Percentiles rank a stretch among this genome's conserved stretches.
These are phyloP conservation scores for Agrenia bidenticulata DNA, from an alignment of 2,888 invertebrate species.

Conservation along the genomic window DNA sequence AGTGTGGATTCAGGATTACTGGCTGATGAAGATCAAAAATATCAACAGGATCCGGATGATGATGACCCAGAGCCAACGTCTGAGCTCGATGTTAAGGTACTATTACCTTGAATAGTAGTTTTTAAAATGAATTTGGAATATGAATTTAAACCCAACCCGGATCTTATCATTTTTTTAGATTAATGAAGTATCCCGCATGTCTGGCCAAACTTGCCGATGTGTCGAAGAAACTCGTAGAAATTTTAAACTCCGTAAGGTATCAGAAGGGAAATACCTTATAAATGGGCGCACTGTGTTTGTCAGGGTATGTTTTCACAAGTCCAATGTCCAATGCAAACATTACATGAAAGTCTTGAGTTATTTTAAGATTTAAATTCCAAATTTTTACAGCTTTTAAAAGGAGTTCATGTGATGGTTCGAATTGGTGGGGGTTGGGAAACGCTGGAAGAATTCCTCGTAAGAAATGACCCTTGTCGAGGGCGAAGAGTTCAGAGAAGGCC, in stretches of 20 bases:
- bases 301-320: slow-evolving; percentile 64
- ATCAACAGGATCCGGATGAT: not conserved
- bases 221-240: slow-evolving; percentile 68
- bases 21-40: slow-evolving; percentile 42
- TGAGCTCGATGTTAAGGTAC: slow-evolving; percentile 68
- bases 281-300: slow-evolving; percentile 85
- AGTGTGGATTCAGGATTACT: slow-evolving; percentile 58
- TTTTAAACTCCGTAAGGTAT: slow-evolving; percentile 74
- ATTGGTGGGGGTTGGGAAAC: slow-evolving; percentile 95
- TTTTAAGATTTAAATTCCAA: not conserved
- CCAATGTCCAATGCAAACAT: too few species aligned
- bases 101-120: too few species aligned
- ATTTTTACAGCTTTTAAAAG: slow-evolving; percentile 73
- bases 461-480: slow-evolving; percentile 84
- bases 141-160: slow-evolving; percentile 10
- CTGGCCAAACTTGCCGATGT: slow-evolving; percentile 75
- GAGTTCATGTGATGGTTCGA: slow-evolving; percentile 92
- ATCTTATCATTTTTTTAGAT: slow-evolving; percentile 59
- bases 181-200: slow-evolving; percentile 68
- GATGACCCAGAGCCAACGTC: slow-evolving; percentile 58
- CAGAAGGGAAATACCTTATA: slow-evolving; percentile 83
- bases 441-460: slow-evolving; percentile 83
- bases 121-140: not conserved
- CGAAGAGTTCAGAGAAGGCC: slow-evolving; percentile 53
- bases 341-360: not conserved